A percentile compares a stretch with the other conserved stretches of the same genome.
Conservation (phyloP, 2,797 vertebrate species). For the Pseudopleuronectes americanus region DNA sequence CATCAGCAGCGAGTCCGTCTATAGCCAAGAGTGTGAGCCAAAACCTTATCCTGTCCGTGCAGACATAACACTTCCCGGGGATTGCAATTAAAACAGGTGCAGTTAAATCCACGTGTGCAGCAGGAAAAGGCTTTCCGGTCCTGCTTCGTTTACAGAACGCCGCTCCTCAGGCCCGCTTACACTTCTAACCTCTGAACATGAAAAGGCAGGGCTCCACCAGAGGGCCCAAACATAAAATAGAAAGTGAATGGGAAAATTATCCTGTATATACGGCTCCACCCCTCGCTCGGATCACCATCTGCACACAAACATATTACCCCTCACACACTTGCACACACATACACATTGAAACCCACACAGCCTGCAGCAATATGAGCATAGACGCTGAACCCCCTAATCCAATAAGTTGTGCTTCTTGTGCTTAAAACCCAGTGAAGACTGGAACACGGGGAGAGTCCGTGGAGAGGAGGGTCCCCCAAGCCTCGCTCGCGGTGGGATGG, state of each 20-base stretch:
- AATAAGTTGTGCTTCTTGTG: constrained; percentile 75
- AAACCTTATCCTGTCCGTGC: constrained; percentile 50
- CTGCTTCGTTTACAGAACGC: constrained; percentile 5
- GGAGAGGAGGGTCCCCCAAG: constrained; percentile 60
- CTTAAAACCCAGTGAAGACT: constrained; percentile 75
- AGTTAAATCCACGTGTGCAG: constrained; percentile 49
- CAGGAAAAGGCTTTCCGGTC: constrained; percentile 15
- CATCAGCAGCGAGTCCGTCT: constrained; percentile 44
- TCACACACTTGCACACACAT: constrained; percentile 14
- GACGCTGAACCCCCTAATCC: constrained; percentile 73
- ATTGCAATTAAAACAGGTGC: constrained; percentile 46
- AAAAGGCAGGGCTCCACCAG: constrained; percentile 38
- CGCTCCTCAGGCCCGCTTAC: constrained; percentile 30
- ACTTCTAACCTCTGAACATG: constrained; percentile 48
- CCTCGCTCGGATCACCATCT: too few species aligned
- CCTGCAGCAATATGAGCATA: constrained; percentile 65
- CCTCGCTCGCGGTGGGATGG: constrained; percentile 58
- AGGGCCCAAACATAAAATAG: constrained; percentile 31
- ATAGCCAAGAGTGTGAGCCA: constrained; percentile 45
- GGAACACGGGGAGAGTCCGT: constrained; percentile 61
- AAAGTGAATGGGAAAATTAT: constrained; percentile 57
- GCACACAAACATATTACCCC: constrained; percentile 45
- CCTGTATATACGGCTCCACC: constrained; percentile 46
- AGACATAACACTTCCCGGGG: constrained; percentile 37
- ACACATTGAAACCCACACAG: constrained; percentile 10